phyloP scores from a whole-genome alignment of 2,888 invertebrate genomes.

The Subacronicta megacephala region DNA sequence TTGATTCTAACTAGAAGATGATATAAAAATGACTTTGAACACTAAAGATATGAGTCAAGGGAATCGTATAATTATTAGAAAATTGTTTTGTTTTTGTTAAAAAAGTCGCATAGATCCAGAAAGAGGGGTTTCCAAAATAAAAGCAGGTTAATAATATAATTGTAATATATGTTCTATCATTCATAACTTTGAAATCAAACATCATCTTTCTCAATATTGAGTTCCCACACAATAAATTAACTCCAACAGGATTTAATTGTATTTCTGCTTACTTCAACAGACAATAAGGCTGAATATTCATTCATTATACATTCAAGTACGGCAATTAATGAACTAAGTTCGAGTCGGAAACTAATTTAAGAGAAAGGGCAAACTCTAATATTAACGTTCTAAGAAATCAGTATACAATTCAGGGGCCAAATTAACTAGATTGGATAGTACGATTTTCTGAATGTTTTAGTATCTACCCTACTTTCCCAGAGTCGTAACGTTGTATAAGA shows the following conservation, averaged over 20 bases:
- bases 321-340: constrained; percentile 46
- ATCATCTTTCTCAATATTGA: neutral
- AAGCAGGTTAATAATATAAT: no score
- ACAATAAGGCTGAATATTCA: constrained; percentile 23
- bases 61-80: no score
- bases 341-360: constrained; percentile 43
- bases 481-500: constrained; percentile 64
- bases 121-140: no score
- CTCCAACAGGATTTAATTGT: constrained; percentile 16
- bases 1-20: no score
- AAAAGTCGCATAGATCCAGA: no score
- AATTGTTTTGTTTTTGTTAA: no score
- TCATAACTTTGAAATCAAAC: neutral
- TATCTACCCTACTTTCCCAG: constrained; percentile 24
- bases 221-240: neutral
- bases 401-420: constrained; percentile 52
- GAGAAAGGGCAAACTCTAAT: constrained; percentile 46
- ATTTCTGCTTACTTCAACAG: constrained; percentile 10
- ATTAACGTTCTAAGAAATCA: constrained; percentile 53
- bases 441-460: constrained; percentile 51
- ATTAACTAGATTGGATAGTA: constrained; percentile 58
- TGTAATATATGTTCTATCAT: no score
- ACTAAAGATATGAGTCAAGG: no score
- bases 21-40: no score
- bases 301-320: constrained; percentile 43